Evolutionary conservation across 2,797 vertebrate species (phyloP), one percentile per base, ranked within the genome.

Genomic region (Sebastes iracundus): DNA sequence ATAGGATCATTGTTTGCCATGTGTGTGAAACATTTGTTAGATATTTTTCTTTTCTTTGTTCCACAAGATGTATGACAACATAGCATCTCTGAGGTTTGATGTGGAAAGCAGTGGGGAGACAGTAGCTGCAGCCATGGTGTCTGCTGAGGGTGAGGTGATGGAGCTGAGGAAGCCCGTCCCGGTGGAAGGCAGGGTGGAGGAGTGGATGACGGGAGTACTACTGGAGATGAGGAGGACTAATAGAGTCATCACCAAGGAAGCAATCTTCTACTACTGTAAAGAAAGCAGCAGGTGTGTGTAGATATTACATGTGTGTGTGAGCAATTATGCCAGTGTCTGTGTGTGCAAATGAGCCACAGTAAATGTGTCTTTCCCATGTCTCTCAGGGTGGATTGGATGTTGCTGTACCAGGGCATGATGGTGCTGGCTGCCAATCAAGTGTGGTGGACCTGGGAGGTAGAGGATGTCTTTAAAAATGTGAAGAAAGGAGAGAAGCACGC

Each of bases 371-470:
- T 55, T 76, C 9, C 32, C 23, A 20, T 76, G 30, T 84, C 49
- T 83, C 9, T 4, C 22, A 99, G 99, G 84, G 96, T 99, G 56
- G 97, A 99, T 58, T 99, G 99, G 99, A 99, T 99, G 97, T 85
- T 99, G 73, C 92, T 96, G 65, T 99, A 97, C 91, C 98, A 99
- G 82, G 98, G 98, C 30, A 99, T 99, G 98, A 96, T 98, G 90
- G 98, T 99, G 81, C 93, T 99, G 87, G 98, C 97, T 22, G 96
- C 96, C 30, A 98, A 95, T 87, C 98, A 99, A 91, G 97, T 99
- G 80, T 99, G 98, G 98, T 99, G 99, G 99, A 99, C 99, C 4
- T 99, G 97, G 97, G 96, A 99, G 83, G 97, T 99, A 20, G 98
- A 99, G 66, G 96, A 99, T 0, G 95, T 98, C 61, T 99, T 99